Conservation (phyloP, 2,888 invertebrate species). For the Cataglyphis altisquamis region DNA sequence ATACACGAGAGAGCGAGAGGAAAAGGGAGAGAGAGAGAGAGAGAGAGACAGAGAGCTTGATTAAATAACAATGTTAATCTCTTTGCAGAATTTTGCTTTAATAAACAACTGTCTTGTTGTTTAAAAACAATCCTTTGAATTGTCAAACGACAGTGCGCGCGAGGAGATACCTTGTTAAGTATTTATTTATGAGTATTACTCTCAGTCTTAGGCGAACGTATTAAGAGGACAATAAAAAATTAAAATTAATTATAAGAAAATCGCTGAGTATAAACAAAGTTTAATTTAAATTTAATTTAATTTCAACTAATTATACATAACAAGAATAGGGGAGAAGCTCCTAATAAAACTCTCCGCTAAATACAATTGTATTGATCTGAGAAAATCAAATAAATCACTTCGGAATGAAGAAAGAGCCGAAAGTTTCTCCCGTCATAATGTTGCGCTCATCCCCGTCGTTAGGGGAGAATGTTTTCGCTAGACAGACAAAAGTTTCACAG, state of each 20-base stretch:
- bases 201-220: not conserved
- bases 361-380: not conserved
- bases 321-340: not conserved
- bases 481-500: conserved; percentile 1
- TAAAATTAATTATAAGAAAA: not conserved
- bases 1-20: not conserved
- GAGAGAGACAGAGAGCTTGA: not conserved
- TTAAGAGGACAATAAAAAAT: not conserved
- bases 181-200: not conserved
- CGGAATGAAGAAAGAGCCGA: not conserved
- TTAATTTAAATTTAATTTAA: not conserved
- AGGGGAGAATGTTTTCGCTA: conserved; percentile 5
- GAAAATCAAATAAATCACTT: not conserved
- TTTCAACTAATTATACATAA: not conserved
- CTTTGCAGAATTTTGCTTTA: not conserved
- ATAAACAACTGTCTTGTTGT: not conserved
- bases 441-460: not conserved
- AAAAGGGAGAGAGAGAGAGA: not conserved
- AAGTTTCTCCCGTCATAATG: not conserved
- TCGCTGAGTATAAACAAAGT: not conserved
- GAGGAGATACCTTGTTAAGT: not conserved
- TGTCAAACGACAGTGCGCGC: not conserved
- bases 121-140: not conserved
- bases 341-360: not conserved
- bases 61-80: conserved; percentile 32